These are phyloP conservation scores for Troides helena DNA, from an alignment of 2,888 invertebrate species.

Conservation along the genomic window DNA sequence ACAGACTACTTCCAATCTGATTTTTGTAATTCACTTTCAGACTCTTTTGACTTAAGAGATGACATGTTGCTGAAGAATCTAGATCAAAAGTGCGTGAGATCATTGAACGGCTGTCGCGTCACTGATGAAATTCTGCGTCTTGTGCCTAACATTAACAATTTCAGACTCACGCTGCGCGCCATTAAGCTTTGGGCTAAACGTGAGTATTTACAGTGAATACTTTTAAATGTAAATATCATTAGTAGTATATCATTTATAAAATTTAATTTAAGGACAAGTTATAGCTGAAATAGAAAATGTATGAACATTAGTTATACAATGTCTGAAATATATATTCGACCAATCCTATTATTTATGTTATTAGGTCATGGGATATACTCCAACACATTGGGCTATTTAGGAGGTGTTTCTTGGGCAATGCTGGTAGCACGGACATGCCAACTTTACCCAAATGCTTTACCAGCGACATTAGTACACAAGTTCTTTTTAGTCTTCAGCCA, in stretches of 20 bases:
- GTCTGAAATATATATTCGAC: neutral
- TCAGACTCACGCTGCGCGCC: constrained; percentile 94
- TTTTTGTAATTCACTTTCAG: constrained; percentile 52
- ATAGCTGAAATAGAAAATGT: too few relatives aligned
- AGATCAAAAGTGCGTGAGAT: constrained; percentile 97
- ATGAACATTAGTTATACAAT: too few relatives aligned
- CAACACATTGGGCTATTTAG: constrained; percentile 97
- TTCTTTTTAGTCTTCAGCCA: constrained; percentile 99
- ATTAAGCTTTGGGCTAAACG: constrained; percentile 99
- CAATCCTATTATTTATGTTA: neutral
- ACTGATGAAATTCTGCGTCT: constrained; percentile 98
- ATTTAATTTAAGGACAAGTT: too few relatives aligned
- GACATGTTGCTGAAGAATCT: constrained; percentile 95
- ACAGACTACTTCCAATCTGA: too few relatives aligned
- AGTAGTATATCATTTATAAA: too few relatives aligned
- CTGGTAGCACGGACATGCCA: constrained; percentile 98
- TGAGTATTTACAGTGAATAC: constrained; percentile 68
- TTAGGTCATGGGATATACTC: constrained; percentile 97
- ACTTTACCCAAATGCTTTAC: constrained; percentile 97
- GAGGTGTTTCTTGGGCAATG: constrained; percentile 99
- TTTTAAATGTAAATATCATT: neutral
- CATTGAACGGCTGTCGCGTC: constrained; percentile 98
- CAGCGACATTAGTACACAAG: constrained; percentile 97
- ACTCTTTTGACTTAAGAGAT: constrained; percentile 91
- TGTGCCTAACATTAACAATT: constrained; percentile 97